phyloP scores from a whole-genome alignment of 2,888 invertebrate genomes.

The Lithophane leautieri region DNA sequence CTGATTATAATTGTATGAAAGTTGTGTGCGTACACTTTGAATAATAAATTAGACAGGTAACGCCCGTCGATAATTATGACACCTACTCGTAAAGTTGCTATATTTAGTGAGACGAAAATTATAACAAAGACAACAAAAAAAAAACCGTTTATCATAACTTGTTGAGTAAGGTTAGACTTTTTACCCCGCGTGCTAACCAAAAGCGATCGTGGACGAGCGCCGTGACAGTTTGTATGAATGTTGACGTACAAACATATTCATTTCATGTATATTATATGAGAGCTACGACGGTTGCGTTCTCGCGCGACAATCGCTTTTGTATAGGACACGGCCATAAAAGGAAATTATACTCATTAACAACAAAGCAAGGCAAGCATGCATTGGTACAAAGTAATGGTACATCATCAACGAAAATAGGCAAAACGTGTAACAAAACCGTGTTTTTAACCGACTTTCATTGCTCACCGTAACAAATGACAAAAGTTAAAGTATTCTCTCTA shows the following conservation, averaged over 20 bases:
- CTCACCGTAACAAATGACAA: background rate
- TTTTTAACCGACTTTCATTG: background rate
- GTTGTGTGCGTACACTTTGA: slow-evolving; percentile 8
- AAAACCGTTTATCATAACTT: background rate
- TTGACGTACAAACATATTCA: too few relatives aligned
- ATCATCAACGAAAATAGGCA: too few relatives aligned
- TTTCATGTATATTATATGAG: too few relatives aligned
- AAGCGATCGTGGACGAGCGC: too few relatives aligned
- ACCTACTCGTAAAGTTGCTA: background rate
- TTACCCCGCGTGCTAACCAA: too few relatives aligned
- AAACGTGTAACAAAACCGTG: background rate
- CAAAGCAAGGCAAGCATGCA: background rate
- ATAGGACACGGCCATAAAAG: too few relatives aligned
- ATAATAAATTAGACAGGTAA: slow-evolving; percentile 9
- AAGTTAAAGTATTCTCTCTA: background rate
- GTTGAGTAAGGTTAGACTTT: background rate
- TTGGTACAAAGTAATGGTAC: background rate
- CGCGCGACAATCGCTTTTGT: too few relatives aligned
- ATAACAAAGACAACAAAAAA: background rate
- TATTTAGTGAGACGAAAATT: slow-evolving; percentile 7
- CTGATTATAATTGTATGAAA: slow-evolving; percentile 21
- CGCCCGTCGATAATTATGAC: slow-evolving; percentile 11
- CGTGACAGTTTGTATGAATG: too few relatives aligned
- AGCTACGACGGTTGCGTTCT: too few relatives aligned
- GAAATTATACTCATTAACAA: too few relatives aligned